These are phyloP conservation scores for Mactromeris polynyma DNA, from an alignment of 2,888 invertebrate species.

Conservation along the genomic window DNA sequence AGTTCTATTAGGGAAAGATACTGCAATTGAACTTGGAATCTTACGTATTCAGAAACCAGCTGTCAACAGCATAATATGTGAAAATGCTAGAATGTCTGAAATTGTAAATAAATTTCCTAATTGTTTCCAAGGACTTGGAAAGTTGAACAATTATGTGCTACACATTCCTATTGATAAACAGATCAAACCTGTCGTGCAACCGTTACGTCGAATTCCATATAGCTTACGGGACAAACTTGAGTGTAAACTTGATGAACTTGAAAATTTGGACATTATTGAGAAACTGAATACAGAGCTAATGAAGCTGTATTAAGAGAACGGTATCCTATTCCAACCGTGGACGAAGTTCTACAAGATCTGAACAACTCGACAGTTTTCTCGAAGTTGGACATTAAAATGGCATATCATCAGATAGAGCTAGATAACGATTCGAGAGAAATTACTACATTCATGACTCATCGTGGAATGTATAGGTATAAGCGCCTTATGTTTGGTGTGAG, in stretches of 20 bases:
- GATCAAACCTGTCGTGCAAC: slow-evolving; percentile 23
- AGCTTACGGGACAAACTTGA: slow-evolving; percentile 13
- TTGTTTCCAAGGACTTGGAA: not conserved
- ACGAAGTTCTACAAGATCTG: slow-evolving; percentile 61
- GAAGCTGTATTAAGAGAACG: slow-evolving; percentile 36
- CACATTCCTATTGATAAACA: slow-evolving; percentile 27
- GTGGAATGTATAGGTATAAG: slow-evolving; percentile 69
- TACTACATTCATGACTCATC: slow-evolving; percentile 76
- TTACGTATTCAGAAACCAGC: too few relatives aligned
- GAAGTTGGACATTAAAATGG: slow-evolving; percentile 74
- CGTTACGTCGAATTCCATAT: slow-evolving; percentile 25
- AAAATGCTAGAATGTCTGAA: too few relatives aligned
- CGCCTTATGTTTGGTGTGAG: slow-evolving; percentile 71
- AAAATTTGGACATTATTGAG: not conserved
- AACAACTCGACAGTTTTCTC: too few relatives aligned
- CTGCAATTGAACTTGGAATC: too few relatives aligned
- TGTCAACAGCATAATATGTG: too few relatives aligned
- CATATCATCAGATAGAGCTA: slow-evolving; percentile 75
- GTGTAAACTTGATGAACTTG: too few relatives aligned
- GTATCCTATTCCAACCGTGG: slow-evolving; percentile 60
- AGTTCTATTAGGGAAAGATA: too few relatives aligned
- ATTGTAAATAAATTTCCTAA: slow-evolving; percentile 24
- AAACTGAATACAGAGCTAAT: too few relatives aligned
- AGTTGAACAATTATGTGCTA: not conserved
- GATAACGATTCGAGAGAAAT: slow-evolving; percentile 71